phyloP scores from a whole-genome alignment of 2,797 vertebrate genomes.

The Silurus aristotelis region DNA sequence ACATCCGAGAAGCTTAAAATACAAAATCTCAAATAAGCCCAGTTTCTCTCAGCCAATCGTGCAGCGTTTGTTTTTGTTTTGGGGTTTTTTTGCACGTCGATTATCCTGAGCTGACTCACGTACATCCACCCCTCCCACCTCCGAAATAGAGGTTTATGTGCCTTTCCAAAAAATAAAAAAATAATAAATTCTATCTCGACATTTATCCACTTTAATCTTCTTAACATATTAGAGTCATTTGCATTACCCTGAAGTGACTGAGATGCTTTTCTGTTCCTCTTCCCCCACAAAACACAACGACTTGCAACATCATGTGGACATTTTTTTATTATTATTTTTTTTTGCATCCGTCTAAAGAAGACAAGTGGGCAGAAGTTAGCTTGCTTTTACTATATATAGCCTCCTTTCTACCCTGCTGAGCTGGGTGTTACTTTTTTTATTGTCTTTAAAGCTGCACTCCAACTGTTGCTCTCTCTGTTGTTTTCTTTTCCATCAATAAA shows the following conservation, averaged over 20 bases:
- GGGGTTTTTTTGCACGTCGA: conserved; percentile 70
- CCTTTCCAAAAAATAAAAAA: conserved; percentile 77
- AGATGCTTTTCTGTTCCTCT: conserved; percentile 72
- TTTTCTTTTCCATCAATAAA: conserved; percentile 47
- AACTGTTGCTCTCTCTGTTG: conserved; percentile 66
- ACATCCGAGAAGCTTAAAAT: conserved; percentile 85
- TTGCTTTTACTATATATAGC: conserved; percentile 65
- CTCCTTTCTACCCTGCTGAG: conserved; percentile 60
- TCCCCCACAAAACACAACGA: conserved; percentile 77
- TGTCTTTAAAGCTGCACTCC: conserved; percentile 33
- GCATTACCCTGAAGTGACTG: conserved; percentile 82
- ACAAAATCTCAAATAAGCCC: conserved; percentile 81
- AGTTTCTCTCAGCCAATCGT: conserved; percentile 78
- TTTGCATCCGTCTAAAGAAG: conserved; percentile 62
- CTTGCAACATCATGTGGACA: conserved; percentile 76
- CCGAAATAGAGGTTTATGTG: conserved; percentile 78
- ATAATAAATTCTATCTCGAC: conserved; percentile 78
- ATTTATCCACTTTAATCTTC: conserved; percentile 88
- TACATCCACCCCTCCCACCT: conserved; percentile 61
- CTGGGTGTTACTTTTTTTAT: conserved; percentile 19
- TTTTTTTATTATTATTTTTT: conserved; percentile 62
- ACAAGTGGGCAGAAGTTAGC: conserved; percentile 76
- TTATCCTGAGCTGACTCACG: conserved; percentile 80
- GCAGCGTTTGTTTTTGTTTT: conserved; percentile 71
- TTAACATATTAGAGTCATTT: conserved; percentile 89